A percentile compares a stretch with the other conserved stretches of the same genome.
Evolutionary conservation across 2,113 vertebrate species (phyloP).

Genomic region (Lampris incognitus): DNA sequence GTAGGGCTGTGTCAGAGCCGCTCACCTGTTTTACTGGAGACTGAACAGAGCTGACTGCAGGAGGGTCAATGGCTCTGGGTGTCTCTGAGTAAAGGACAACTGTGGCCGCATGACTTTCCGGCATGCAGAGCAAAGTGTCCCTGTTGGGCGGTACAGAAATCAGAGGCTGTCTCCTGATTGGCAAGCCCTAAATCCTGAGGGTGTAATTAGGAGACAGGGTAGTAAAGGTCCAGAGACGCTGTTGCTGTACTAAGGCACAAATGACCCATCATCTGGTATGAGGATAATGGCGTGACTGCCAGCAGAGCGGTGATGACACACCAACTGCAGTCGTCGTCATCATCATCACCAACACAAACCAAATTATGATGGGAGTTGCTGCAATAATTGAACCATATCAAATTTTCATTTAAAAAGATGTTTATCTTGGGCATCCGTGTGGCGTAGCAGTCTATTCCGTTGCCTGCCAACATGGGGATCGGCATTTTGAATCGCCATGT

Average conservation of each 20-base stretch:
- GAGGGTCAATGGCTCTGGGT: constrained; percentile 6
- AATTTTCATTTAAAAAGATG: no score
- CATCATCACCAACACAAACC: constrained; percentile 28
- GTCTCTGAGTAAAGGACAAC: constrained; percentile 13
- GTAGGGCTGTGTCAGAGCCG: neutral
- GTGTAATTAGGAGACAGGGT: constrained; percentile 77
- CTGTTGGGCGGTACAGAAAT: constrained; percentile 37
- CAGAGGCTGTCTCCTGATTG: constrained; percentile 42
- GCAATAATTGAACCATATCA: constrained; percentile 16
- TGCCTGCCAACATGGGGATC: no score
- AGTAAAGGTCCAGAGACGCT: constrained; percentile 57
- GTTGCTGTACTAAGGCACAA: constrained; percentile 68
- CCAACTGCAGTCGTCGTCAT: constrained; percentile 55
- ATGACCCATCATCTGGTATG: constrained; percentile 72
- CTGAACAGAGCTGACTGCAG: constrained; percentile 20
- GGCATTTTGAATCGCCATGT: no score
- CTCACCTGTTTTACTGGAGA: constrained; percentile 35
- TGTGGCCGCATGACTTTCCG: constrained; percentile 48
- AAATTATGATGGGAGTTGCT: constrained; percentile 28
- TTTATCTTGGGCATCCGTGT: neutral
- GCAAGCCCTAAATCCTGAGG: constrained; percentile 62
- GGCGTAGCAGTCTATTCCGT: no score
- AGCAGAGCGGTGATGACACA: constrained; percentile 54
- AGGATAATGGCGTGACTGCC: constrained; percentile 63
- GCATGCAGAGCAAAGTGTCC: constrained; percentile 43